Base-by-base conservation (phyloP, 2,888 invertebrate species). In the Seira musarum region DNA sequence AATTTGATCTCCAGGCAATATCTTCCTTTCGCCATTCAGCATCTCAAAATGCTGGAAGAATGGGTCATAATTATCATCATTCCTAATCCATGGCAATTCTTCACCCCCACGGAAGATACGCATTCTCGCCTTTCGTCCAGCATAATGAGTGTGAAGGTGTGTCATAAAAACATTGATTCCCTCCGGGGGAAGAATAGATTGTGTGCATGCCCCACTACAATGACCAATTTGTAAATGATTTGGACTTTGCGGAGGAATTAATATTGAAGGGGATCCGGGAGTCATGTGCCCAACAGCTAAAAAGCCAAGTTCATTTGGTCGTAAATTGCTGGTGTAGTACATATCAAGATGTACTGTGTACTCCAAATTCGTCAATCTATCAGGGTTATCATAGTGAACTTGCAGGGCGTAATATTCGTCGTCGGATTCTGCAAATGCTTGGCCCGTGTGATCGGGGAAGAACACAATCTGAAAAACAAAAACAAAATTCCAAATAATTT, bases 31-130 rank as follows among this genome's bases (percentile, higher is more conserved):
- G 15, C 80, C 49, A 10, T 17, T 24, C 2, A 82, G 21, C 22
- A 71, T 63, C 15, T 80, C 40, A 17, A 80, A 63, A 46, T 76
- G 76, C 40, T 84, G 84, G 46, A 67, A 84, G 3, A 61, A 19
- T 53, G 80, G 77, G 17, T 82, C 73, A 30, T 83, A 84, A 30
- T 77, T 80, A 13, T 74, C 76, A 40, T 84, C 82, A 65, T 93
- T 92, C 2, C 93, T 94, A 85, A 96, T 93, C 73, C 92, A 92
- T 0, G 93, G 92, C 68, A 96, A 88, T 89, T 96, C 96, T 83
- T 92, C 91, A 46, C 93, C 93, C 19, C 92, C 92, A 67, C 95
- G 90, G 70, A 96, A 91, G 87, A 96, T 96, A 71, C 94, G 92
- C 74, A 96, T 88, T 46, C 93, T 92, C 87, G 95, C 60, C 21